Conservation (phyloP, 2,888 invertebrate species). For the Meiosimyza decipiens region DNA sequence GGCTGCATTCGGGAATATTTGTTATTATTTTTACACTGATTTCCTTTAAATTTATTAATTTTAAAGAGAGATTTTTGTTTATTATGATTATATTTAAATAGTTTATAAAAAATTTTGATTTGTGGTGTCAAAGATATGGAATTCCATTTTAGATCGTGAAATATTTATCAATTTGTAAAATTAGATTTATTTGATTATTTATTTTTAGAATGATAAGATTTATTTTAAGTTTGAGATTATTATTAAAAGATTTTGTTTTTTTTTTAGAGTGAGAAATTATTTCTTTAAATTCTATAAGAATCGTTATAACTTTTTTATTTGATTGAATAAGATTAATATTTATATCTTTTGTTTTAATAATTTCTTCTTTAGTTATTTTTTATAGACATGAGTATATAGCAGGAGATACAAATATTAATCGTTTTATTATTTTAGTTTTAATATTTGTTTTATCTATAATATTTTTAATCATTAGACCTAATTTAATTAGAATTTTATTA, state of each 20-base stretch:
- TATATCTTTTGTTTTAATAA: slow-evolving; percentile 74
- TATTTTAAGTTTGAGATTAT: slow-evolving; percentile 66
- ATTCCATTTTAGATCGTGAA: slow-evolving; percentile 69
- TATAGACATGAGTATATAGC: slow-evolving; percentile 75
- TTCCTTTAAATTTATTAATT: slow-evolving; percentile 74
- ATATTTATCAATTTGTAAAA: slow-evolving; percentile 69
- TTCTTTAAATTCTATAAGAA: slow-evolving; percentile 67
- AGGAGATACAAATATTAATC: slow-evolving; percentile 70
- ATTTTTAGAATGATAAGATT: slow-evolving; percentile 65
- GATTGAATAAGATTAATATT: slow-evolving; percentile 76
- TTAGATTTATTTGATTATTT: slow-evolving; percentile 69
- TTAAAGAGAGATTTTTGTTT: slow-evolving; percentile 69
- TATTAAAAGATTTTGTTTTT: slow-evolving; percentile 67
- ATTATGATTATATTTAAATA: slow-evolving; percentile 72
- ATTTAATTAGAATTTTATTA: slow-evolving; percentile 77
- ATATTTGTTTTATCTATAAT: slow-evolving; percentile 77
- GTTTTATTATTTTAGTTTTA: slow-evolving; percentile 75
- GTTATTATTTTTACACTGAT: slow-evolving; percentile 73
- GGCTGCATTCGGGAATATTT: slow-evolving; percentile 71
- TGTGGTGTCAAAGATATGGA: slow-evolving; percentile 74
- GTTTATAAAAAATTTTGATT: slow-evolving; percentile 78
- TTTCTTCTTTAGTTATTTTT: slow-evolving; percentile 75
- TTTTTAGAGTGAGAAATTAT: slow-evolving; percentile 72
- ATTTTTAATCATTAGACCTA: slow-evolving; percentile 76
- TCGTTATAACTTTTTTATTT: slow-evolving; percentile 71